These are phyloP conservation scores for Zosterops borbonicus DNA, from an alignment of 2,113 vertebrate genomes.

Conservation along the genomic window DNA sequence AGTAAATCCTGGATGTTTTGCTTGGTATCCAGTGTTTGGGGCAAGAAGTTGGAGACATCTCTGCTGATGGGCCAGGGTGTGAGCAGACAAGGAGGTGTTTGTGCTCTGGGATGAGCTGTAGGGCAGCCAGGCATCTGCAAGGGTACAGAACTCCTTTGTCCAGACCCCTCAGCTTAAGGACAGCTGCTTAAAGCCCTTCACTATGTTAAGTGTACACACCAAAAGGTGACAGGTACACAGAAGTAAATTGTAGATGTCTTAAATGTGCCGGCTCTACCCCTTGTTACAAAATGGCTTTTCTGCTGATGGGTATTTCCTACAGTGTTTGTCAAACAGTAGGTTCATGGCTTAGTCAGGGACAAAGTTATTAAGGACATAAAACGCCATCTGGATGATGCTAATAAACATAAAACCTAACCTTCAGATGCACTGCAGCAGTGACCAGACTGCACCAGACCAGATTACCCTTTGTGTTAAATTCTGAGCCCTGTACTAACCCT, in stretches of 20 bases:
- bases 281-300: constrained; percentile 70
- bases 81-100: background rate
- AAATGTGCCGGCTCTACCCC: constrained; percentile 2
- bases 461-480: constrained; percentile 74
- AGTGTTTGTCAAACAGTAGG: constrained; percentile 80
- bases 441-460: constrained; percentile 75
- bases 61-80: background rate
- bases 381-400: constrained; percentile 84
- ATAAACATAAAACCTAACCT: constrained; percentile 87
- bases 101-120: background rate
- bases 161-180: background rate
- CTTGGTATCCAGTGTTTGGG: background rate
- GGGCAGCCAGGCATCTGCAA: background rate
- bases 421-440: constrained; percentile 78
- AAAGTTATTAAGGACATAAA: constrained; percentile 89
- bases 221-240: constrained; percentile 23
- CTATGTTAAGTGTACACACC: background rate
- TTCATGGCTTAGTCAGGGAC: constrained; percentile 87
- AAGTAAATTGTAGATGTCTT: constrained; percentile 29
- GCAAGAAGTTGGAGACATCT: background rate
- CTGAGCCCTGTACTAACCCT: constrained; percentile 33
- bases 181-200: background rate
- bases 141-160: background rate
- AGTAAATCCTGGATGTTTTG: background rate
- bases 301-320: constrained; percentile 79